Percentiles rank a stretch among this genome's conserved stretches.
phyloP scores from a whole-genome alignment of 2,113 vertebrate genomes.

The Notarius lentiginosus region DNA sequence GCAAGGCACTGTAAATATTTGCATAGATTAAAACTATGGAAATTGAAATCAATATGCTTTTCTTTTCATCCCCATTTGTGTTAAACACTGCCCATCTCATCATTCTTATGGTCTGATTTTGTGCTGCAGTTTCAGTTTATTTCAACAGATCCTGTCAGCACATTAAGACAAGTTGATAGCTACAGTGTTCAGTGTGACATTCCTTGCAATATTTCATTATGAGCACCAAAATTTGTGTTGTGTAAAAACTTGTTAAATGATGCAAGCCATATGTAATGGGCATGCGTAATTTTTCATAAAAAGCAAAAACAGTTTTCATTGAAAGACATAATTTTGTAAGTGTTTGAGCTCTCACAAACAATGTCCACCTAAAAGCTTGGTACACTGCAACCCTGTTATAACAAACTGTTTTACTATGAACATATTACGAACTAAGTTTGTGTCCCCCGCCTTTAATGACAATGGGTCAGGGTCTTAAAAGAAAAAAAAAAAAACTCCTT shows the following conservation, averaged over 20 bases:
- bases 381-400: not conserved
- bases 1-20: not conserved
- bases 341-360: not conserved
- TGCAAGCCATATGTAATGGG: not conserved
- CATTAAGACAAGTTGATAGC: constrained; percentile 21
- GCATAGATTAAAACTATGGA: not conserved
- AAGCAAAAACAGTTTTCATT: not conserved
- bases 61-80: not conserved
- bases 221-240: not conserved
- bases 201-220: constrained; percentile 22
- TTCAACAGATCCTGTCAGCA: constrained; percentile 30
- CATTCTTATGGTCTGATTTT: not conserved
- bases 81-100: constrained; percentile 2
- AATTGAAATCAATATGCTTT: not conserved
- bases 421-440: too few relatives aligned
- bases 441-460: too few relatives aligned
- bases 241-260: not conserved
- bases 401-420: too few relatives aligned
- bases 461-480: too few relatives aligned
- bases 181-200: constrained; percentile 19
- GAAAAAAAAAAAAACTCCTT: too few relatives aligned
- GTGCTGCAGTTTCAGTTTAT: constrained; percentile 15
- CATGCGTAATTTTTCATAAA: constrained; percentile 9
- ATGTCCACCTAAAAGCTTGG: not conserved
- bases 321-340: not conserved